These are phyloP conservation scores for Suricata suricatta DNA, from an alignment of 2,113 vertebrate genomes.

Conservation along the genomic window DNA sequence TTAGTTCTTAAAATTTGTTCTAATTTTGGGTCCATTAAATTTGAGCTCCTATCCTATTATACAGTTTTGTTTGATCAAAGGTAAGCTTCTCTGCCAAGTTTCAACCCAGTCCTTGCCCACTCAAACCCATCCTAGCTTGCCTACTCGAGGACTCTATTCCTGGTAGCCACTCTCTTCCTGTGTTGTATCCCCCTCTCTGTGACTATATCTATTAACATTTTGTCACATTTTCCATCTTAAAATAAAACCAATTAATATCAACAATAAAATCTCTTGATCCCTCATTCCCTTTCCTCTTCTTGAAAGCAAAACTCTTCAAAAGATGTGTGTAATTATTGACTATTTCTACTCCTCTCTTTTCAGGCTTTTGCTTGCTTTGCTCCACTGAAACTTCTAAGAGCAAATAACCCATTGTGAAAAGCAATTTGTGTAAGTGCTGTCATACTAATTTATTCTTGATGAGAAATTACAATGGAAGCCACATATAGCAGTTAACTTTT, in stretches of 20 bases:
- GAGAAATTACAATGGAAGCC: background rate
- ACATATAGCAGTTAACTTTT: background rate
- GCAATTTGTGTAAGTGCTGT: background rate
- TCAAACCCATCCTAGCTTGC: background rate
- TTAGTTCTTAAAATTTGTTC: background rate
- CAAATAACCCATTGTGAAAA: background rate
- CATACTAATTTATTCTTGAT: conserved; percentile 11
- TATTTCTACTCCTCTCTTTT: background rate
- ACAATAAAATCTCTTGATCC: background rate
- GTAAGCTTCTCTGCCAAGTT: background rate
- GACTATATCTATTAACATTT: background rate
- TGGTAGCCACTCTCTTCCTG: background rate
- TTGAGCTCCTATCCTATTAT: background rate
- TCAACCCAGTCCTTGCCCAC: background rate
- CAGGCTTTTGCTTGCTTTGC: background rate
- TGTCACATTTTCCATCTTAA: background rate
- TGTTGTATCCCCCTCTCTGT: background rate
- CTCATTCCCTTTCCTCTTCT: background rate
- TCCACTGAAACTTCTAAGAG: background rate
- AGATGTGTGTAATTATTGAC: background rate
- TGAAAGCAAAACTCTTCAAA: conserved; percentile 43
- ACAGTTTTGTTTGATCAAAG: background rate
- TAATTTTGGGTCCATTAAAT: background rate
- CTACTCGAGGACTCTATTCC: background rate
- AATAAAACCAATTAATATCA: background rate